Evolutionary conservation across 2,113 vertebrate species (phyloP), one percentile per base, ranked within the genome.

Genomic region (Crotalus tigris): DNA sequence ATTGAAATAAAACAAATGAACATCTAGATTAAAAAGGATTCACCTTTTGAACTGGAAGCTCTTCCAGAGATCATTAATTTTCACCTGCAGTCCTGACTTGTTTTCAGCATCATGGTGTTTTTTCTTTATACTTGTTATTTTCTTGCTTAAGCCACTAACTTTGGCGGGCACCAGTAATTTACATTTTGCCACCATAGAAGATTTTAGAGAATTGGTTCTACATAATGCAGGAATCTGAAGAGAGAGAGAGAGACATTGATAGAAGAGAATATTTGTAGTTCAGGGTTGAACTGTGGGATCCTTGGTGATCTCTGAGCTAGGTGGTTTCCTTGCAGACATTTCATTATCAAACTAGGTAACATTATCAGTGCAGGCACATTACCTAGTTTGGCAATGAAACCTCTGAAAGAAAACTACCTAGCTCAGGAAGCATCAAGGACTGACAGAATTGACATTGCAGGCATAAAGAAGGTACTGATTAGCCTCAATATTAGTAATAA

Each of bases 41-140:
- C 91, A 99, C 99, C 97, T 99, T 96, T 98, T 98, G 97, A 98
- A 99, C 2, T 98, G 98, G 95, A 99, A 99, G 94, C 97, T 99
- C 93, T 98, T 98, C 98, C 99, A 98, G 3, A 99, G 97, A 81
- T 98, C 97, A 61, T 96, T 98, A 97, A 99, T 98, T 89, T 98
- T 98, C 46, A 97, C 95, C 95, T 99, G 99, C 51, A 98, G 91
- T 4, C 95, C 98, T 0, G 98, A 97, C n/a, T 93, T 97, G 97
- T 99, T 99, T 97, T 99, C 99, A 0, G 97, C 97, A 86, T 98
- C 97, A 46, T 91, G 90, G 23, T 94, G 91, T 92, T 96, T 98
- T 95, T 97, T 98, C 61, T 96, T 97, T 49, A 93, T 53, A 6
- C 92, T 92, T 9, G 91, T 51, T 13, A 96, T 94, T 88, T 97